Conservation (phyloP, 2,113 vertebrate genomes). For the Tautogolabrus adspersus region DNA sequence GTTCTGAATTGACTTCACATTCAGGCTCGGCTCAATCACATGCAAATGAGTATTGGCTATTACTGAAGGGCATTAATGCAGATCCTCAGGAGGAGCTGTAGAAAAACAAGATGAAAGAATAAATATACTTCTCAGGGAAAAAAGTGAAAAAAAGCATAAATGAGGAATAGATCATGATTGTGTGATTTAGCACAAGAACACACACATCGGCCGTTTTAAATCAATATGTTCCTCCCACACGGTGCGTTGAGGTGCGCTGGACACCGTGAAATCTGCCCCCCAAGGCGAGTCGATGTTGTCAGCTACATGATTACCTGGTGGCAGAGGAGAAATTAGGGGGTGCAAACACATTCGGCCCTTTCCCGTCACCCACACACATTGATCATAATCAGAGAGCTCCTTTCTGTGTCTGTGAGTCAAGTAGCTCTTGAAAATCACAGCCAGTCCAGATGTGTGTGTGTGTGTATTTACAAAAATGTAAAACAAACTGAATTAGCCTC, state of each 20-base stretch:
- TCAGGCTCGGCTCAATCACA: no score
- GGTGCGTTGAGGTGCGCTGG: not conserved
- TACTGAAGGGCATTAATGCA: no score
- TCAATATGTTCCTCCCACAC: conserved; percentile 20
- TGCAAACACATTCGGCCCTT: conserved; percentile 1
- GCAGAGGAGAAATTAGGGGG: conserved; percentile 2
- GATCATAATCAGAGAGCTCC: conserved; percentile 57
- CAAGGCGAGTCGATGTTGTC: not conserved
- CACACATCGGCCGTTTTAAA: not conserved
- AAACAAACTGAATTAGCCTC: no score
- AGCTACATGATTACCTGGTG: conserved; percentile 35
- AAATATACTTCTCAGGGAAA: no score
- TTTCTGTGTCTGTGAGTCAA: conserved; percentile 8
- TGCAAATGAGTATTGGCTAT: no score
- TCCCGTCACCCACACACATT: not conserved
- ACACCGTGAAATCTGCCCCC: not conserved
- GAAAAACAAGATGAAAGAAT: no score
- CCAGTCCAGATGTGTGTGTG: not conserved
- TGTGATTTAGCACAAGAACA: not conserved
- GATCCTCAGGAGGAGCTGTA: no score
- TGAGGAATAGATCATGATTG: not conserved
- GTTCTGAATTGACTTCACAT: no score
- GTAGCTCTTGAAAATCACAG: conserved; percentile 21
- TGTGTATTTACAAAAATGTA: not conserved
- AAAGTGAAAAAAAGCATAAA: not conserved